Conservation (phyloP, 2,797 vertebrate species). For the Myotis daubentonii region DNA sequence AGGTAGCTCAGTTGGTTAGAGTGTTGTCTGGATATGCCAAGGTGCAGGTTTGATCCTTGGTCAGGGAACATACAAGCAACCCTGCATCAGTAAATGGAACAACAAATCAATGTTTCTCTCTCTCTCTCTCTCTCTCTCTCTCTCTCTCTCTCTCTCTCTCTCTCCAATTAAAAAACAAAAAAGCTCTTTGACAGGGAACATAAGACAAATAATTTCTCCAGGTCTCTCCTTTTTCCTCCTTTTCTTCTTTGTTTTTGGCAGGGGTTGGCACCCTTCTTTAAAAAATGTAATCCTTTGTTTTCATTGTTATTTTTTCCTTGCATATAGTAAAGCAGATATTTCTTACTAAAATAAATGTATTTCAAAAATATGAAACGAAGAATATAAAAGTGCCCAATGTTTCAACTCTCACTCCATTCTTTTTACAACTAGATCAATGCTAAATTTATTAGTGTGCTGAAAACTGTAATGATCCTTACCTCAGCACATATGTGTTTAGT, state of each 20-base stretch:
- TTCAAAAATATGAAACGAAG: neutral
- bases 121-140: neutral
- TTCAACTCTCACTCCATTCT: neutral
- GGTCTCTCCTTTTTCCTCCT: neutral
- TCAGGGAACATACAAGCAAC: neutral
- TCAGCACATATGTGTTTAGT: neutral
- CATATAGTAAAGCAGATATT: neutral
- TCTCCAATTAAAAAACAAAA: neutral
- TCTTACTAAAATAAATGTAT: neutral
- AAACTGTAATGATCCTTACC: constrained; percentile 18
- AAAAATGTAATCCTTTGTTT: neutral
- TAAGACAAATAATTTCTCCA: neutral
- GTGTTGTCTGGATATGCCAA: neutral
- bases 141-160: no score
- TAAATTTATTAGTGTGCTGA: constrained; percentile 34
- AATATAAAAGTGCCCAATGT: neutral
- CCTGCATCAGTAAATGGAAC: neutral
- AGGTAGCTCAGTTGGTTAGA: neutral
- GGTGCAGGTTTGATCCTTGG: neutral
- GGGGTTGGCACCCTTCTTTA: neutral
- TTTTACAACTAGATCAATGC: neutral
- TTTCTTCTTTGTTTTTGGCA: neutral
- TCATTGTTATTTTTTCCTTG: constrained; percentile 1
- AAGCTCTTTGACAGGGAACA: neutral
- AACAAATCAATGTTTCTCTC: neutral